These are phyloP conservation scores for Chrysoperla carnea DNA, from an alignment of 1,140 invertebrate species.

Conservation along the genomic window DNA sequence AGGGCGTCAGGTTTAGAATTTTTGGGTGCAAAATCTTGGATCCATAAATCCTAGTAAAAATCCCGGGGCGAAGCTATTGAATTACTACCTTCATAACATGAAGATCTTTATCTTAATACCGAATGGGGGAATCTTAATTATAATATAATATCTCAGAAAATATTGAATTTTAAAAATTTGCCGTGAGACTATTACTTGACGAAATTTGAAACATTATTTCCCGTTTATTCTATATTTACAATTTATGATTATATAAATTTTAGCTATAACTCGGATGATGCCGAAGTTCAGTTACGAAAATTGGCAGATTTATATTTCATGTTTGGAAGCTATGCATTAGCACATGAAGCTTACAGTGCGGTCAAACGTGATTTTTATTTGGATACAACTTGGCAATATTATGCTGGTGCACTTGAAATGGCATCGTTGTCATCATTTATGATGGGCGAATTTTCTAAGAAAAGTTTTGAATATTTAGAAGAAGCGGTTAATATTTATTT, in stretches of 20 bases:
- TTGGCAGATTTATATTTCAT: conserved; percentile 92
- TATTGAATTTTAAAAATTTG: background rate
- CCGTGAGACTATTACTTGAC: no score
- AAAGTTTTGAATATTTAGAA: conserved; percentile 81
- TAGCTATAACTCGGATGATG: conserved; percentile 74
- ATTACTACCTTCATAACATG: no score
- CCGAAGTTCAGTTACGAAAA: conserved; percentile 81
- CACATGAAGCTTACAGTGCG: conserved; percentile 87
- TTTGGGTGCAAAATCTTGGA: no score
- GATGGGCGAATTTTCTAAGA: conserved; percentile 55
- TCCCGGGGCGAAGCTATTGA: no score
- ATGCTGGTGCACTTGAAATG: conserved; percentile 92
- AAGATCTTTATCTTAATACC: no score
- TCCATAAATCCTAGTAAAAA: no score
- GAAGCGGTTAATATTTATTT: conserved; percentile 81
- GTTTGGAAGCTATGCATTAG: conserved; percentile 83
- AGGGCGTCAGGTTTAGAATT: no score
- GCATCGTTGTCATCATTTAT: conserved; percentile 83
- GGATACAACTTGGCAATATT: conserved; percentile 94
- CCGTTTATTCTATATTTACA: background rate
- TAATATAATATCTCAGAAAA: no score
- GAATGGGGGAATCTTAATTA: no score
- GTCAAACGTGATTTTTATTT: conserved; percentile 91
- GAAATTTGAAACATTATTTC: no score
- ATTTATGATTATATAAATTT: conserved; percentile 9